Conservation (phyloP, 2,888 invertebrate species). For the Dryocosmus kuriphilus region DNA sequence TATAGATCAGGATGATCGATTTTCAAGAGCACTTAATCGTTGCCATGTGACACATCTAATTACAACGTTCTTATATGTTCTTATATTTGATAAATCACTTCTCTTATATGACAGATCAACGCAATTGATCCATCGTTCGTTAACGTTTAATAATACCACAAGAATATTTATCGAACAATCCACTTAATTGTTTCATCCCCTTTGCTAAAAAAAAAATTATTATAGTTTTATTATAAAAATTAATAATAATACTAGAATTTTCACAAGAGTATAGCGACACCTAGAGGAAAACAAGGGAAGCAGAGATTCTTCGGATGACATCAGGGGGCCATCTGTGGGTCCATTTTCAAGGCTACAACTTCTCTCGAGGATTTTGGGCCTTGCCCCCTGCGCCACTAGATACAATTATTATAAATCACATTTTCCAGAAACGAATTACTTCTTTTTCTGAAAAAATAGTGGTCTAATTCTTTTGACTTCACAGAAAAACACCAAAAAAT, state of each 20-base stretch:
- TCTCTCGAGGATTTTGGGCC: constrained; percentile 44
- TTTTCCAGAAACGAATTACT: not conserved
- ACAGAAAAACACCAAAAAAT: too few species aligned
- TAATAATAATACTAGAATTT: not conserved
- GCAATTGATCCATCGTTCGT: not conserved
- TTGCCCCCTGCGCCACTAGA: not conserved
- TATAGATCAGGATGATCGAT: not conserved
- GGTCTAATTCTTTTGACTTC: not conserved
- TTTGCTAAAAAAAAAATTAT: not conserved
- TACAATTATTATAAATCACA: not conserved
- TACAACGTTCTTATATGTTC: not conserved
- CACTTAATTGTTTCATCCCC: not conserved
- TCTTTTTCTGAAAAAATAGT: not conserved
- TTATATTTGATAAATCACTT: not conserved
- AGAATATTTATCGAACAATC: not conserved
- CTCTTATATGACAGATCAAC: not conserved
- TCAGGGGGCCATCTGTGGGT: constrained; percentile 47
- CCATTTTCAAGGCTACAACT: constrained; percentile 22
- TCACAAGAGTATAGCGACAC: constrained; percentile 43
- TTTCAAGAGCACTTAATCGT: not conserved
- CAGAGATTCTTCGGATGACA: constrained; percentile 26
- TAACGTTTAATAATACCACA: not conserved
- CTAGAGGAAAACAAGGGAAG: constrained; percentile 28
- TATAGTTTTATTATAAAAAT: not conserved
- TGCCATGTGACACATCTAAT: not conserved